These are phyloP conservation scores for Podarcis cretensis DNA, from an alignment of 2,113 vertebrate genomes.

Conservation along the genomic window DNA sequence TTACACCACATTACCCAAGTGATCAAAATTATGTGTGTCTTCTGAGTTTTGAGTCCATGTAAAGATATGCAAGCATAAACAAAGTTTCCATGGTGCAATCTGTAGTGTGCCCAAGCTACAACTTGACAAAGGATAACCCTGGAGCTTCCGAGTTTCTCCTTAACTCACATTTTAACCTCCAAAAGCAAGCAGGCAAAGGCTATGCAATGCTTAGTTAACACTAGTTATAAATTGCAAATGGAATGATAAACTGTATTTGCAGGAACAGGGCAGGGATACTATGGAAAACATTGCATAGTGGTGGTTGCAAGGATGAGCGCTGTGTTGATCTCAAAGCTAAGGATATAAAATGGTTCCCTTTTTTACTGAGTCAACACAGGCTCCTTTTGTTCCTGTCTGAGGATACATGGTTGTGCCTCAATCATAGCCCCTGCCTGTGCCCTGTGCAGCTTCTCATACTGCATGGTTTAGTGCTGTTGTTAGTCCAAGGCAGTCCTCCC, in stretches of 20 bases:
- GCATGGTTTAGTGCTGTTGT: no score
- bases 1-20: not conserved
- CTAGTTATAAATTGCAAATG: not conserved
- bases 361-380: not conserved
- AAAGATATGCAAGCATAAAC: not conserved
- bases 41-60: not conserved
- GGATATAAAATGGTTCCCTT: not conserved
- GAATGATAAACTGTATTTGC: not conserved
- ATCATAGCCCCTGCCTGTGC: not conserved
- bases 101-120: conserved; percentile 13
- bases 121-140: conserved; percentile 33
- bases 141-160: conserved; percentile 6
- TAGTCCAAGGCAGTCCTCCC: not conserved
- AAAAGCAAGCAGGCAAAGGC: not conserved
- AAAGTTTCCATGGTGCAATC: conserved; percentile 31
- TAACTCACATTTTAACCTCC: not conserved
- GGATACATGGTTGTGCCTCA: not conserved
- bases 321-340: not conserved
- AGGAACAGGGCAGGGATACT: not conserved
- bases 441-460: not conserved
- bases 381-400: not conserved
- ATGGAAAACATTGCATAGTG: not conserved
- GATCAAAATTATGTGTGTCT: not conserved
- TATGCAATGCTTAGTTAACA: not conserved
- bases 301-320: not conserved